Base-by-base conservation (phyloP, 2,113 vertebrate species). In the Rhinopomastus cyanomelas region DNA sequence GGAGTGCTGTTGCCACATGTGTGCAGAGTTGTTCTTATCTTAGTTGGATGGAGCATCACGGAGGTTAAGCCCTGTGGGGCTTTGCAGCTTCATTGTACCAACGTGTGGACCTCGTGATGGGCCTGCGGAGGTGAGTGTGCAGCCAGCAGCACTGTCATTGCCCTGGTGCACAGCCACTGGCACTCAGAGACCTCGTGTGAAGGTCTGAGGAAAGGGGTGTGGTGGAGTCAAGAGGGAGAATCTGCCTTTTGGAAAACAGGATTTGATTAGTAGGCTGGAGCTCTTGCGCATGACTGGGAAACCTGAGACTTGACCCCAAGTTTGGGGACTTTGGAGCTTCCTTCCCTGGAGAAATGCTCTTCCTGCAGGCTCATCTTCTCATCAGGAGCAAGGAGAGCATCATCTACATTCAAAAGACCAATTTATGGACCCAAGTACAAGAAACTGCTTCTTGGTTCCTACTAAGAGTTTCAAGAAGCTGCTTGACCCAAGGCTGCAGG, bases 281-380 rank as follows among this genome's bases (percentile, higher is more conserved):
- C 37, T 83, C 26, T 67, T 53, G 61, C 36, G 52, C 18, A 6
- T 34, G 61, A 56, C 78, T 79, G 27, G 71, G 66, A 93, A 93
- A 87, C 32, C 53, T 49, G 44, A 84, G 53, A 36, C 62, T 78
- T 52, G 49, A 15, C 19, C 19, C 19, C 46, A n/a, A n/a, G 32
- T 53, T 49, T 52, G 46, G 78, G 90, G 88, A 36, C 53, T 34
- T 87, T 87, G 92, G 84, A 90, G 85, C 62, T 83, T 46, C 32
- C 44, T 90, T 87, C 66, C 59, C 42, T 79, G 71, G 42, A 88
- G 25, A 11, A 84, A 65, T 15, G 39, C 21, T 3, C 4, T 68
- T 90, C 68, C 77, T 2, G 6, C 37, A 1, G 9, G 61, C 39
- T 92, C n/a, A 67, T 83, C 69, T 67, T 88, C 73, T 59, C 62